phyloP scores from a whole-genome alignment of 2,797 vertebrate genomes.

The Galagoides demidoff region DNA sequence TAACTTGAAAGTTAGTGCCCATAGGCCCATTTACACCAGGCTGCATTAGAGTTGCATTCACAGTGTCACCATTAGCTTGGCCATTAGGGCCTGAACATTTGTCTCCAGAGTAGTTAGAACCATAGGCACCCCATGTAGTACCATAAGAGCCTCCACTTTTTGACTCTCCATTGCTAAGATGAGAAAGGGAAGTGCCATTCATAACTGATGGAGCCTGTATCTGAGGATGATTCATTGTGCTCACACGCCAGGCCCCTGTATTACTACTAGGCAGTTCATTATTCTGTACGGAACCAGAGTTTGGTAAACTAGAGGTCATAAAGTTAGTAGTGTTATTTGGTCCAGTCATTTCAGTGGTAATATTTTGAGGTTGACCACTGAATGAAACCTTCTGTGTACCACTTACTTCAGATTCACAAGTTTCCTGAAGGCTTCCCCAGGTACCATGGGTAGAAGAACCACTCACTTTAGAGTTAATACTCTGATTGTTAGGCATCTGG shows the following conservation, averaged over 20 bases:
- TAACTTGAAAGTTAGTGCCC: slow-evolving; percentile 94
- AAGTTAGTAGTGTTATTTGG: slow-evolving; percentile 99
- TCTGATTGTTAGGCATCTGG: slow-evolving; percentile 91
- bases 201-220: slow-evolving; percentile 91
- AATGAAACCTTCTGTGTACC: slow-evolving; percentile 97
- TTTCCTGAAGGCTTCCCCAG: slow-evolving; percentile 95
- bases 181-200: slow-evolving; percentile 93
- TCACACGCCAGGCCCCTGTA: slow-evolving; percentile 94
- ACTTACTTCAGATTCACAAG: slow-evolving; percentile 93
- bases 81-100: slow-evolving; percentile 91
- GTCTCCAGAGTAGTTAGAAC: slow-evolving; percentile 95
- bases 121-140: slow-evolving; percentile 94
- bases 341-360: slow-evolving; percentile 99
- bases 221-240: slow-evolving; percentile 92
- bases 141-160: slow-evolving; percentile 92
- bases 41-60: slow-evolving; percentile 98
- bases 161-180: slow-evolving; percentile 92
- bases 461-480: slow-evolving; percentile 93
- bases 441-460: slow-evolving; percentile 89
- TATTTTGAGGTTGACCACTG: slow-evolving; percentile 96
- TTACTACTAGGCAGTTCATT: slow-evolving; percentile 90
- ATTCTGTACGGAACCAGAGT: slow-evolving; percentile 96
- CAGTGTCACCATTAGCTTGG: slow-evolving; percentile 97
- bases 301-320: slow-evolving; percentile 99
- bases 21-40: slow-evolving; percentile 89